These are phyloP conservation scores for Hypomesus transpacificus DNA, from an alignment of 2,113 vertebrate genomes.

Conservation along the genomic window DNA sequence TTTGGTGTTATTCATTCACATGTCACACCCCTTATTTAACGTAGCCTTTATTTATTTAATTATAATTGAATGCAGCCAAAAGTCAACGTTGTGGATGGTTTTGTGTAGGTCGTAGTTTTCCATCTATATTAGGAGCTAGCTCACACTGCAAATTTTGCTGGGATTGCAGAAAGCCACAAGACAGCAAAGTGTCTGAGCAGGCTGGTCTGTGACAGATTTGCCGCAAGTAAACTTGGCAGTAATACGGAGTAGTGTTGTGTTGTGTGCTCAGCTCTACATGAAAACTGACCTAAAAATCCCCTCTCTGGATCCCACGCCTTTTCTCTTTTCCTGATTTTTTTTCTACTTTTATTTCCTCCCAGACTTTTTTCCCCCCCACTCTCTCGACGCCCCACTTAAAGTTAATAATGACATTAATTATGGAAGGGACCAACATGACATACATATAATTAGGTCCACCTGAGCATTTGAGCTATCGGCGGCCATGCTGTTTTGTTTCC, in stretches of 20 bases:
- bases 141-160: slow-evolving; percentile 15
- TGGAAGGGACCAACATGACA: slow-evolving; percentile 44
- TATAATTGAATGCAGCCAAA: no score
- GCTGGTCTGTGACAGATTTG: slow-evolving; percentile 10
- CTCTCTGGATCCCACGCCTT: not conserved
- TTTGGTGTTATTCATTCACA: not conserved
- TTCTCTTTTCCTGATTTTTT: not conserved
- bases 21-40: not conserved
- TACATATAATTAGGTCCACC: slow-evolving; percentile 46
- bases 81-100: not conserved
- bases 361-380: not conserved
- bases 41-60: no score
- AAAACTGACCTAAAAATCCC: slow-evolving; percentile 9
- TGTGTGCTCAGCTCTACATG: not conserved
- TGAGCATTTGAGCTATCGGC: slow-evolving; percentile 26
- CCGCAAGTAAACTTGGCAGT: slow-evolving; percentile 2
- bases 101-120: slow-evolving; percentile 21
- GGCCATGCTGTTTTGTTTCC: slow-evolving; percentile 45
- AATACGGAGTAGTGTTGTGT: not conserved
- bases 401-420: slow-evolving; percentile 52
- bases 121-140: not conserved
- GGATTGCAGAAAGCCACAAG: not conserved
- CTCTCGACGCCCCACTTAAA: slow-evolving; percentile 33
- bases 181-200: not conserved
- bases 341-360: not conserved